Evolutionary conservation across 2,113 vertebrate genomes (phyloP), one percentile per base, ranked within the genome.

Genomic region (Sylvietta virens): DNA sequence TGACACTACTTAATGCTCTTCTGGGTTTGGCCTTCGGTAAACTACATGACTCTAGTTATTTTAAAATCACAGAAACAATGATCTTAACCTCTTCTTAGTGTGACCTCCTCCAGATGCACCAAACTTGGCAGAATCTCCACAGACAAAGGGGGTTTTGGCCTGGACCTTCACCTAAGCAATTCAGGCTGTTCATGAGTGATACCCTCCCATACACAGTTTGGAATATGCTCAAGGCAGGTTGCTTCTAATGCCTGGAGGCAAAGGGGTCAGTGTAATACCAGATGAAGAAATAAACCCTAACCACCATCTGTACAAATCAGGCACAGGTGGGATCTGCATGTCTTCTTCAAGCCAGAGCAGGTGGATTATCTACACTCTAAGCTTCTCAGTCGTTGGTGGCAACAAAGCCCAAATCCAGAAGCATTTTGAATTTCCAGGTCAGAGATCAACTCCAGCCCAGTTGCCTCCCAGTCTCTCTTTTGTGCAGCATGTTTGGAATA

Each of bases 401-500:
- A 77, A 50, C 42, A 73, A 88, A 95, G 58, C 50, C 27, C 78
- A 72, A 60, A 94, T 79, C 73, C 74, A 80, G 73, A 20, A 13
- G 42, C 33, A 67, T 77, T 95, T 35, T 42, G 26, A 58, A 47
- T 81, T 74, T 86, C 64, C 88, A 83, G 39, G 71, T 88, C 82
- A 60, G 71, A 88, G 74, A 48, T 45, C n/a, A 61, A 5, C 23
- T 16, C 58, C 6, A 3, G 37, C 60, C 30, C 7, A 6, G 23
- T 40, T 1, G 0, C 56, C 64, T 57, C 62, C 57, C 27, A 9
- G 24, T 37, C 50, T 81, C 74, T 42, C 20, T 42, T 27, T 58
- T 42, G 64, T 65, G 50, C 16, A 30, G 21, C 1, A 0, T 14
- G 48, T 62, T 90, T 72, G 57, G 42, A n/a, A 26, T 0, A 0